Evolutionary conservation across 2,113 vertebrate genomes (phyloP), one percentile per base, ranked within the genome.

Genomic region (Aldabrachelys gigantea): DNA sequence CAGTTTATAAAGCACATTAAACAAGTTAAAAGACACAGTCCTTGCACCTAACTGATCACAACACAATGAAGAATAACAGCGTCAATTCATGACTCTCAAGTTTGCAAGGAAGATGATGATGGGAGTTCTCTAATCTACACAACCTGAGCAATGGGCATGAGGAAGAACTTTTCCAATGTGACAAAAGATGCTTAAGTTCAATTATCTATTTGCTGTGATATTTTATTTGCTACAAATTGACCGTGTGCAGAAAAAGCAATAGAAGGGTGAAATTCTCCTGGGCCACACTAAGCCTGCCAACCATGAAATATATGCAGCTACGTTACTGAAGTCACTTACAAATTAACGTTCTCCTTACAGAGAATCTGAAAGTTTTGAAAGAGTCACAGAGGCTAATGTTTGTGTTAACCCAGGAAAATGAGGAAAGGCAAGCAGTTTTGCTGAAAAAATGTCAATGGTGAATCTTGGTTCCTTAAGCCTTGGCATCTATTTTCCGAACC

Each of bases 221-320:
- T 94, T 96, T 97, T 95, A 97, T 95, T 24, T 80, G 94, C 97
- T 98, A 97, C 88, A 96, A 97, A 98, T 97, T 95, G 96, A 98
- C 97, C 89, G 91, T 10, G 78, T 82, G 94, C 56, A 96, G 93
- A 93, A 95, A 94, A 97, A 96, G 96, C 90, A 94, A 96, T 31
- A 97, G 95, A 95, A 95, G 76, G 35, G 90, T 82, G 92, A 92
- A 97, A 93, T 98, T 97, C 97, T 97, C 95, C n/a, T 54, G 94
- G 97, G 96, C 90, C 93, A 90, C 75, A 89, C 89, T 88, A 97
- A 96, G 90, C 93, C 96, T 96, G 89, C 92, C 97, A 97, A 96
- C 94, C 79, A 9, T 97, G 97, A 98, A 97, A 98, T 95, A 88
- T 92, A 96, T 84, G 97, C 95, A 96, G 85, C 91, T 95, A 86